Conservation (phyloP, 2,797 vertebrate species). For the Melanotaenia parkinsoni region DNA sequence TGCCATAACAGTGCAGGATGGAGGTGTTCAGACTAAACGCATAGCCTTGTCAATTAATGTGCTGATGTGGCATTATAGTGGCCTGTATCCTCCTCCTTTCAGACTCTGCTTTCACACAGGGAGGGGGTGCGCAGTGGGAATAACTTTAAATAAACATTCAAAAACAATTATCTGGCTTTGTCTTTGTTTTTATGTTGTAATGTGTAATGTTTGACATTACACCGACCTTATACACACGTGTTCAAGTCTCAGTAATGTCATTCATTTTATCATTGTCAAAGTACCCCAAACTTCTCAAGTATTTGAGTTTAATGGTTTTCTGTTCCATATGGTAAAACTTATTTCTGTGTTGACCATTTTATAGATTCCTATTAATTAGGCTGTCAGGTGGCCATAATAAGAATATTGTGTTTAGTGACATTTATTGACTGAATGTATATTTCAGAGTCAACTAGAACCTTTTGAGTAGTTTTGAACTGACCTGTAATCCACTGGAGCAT, state of each 20-base stretch:
- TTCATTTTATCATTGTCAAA: not conserved
- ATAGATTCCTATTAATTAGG: not conserved
- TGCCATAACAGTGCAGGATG: slow-evolving; percentile 49
- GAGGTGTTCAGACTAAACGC: slow-evolving; percentile 67
- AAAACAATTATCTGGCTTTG: slow-evolving; percentile 44
- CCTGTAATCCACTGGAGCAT: not conserved
- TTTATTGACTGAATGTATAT: too few relatives aligned
- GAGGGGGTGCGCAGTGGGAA: slow-evolving; percentile 65
- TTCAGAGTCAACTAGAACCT: too few relatives aligned
- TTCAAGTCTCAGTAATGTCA: not conserved
- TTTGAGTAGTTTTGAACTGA: too few relatives aligned
- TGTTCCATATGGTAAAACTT: not conserved
- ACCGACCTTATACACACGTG: too few relatives aligned
- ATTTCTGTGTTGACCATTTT: not conserved
- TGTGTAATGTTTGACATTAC: not conserved
- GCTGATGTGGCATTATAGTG: slow-evolving; percentile 88
- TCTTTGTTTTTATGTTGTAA: slow-evolving; percentile 15
- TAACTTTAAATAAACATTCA: slow-evolving; percentile 79
- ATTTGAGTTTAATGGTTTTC: not conserved
- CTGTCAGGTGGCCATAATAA: not conserved
- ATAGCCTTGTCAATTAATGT: slow-evolving; percentile 81
- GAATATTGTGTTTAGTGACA: not conserved
- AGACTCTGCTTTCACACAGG: slow-evolving; percentile 84
- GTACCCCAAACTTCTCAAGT: not conserved
- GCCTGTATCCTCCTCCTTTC: slow-evolving; percentile 93